Percentiles rank a stretch among this genome's conserved stretches.
Evolutionary conservation across 2,113 vertebrate genomes (phyloP).

Genomic region (Sceloporus tristichus): DNA sequence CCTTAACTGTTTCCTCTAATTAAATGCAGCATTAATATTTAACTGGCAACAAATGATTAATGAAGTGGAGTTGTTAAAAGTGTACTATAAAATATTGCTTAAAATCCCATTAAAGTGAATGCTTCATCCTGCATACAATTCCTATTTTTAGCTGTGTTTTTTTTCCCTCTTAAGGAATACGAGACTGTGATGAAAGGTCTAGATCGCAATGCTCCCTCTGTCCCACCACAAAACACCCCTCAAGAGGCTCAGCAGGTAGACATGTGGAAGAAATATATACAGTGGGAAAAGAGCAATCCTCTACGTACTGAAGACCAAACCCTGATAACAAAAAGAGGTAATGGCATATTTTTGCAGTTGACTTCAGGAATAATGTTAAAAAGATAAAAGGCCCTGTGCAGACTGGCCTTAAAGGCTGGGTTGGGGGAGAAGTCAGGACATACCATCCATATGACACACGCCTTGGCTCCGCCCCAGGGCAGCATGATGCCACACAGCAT

Average conservation of each 20-base stretch:
- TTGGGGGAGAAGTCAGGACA: too few relatives aligned
- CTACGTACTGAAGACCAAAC: slow-evolving; percentile 98
- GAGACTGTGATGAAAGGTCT: slow-evolving; percentile 99
- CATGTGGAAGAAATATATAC: slow-evolving; percentile 99
- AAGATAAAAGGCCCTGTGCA: not conserved
- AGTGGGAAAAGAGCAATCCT: slow-evolving; percentile 99
- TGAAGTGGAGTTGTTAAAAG: not conserved
- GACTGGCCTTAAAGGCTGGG: too few relatives aligned
- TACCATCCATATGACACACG: too few relatives aligned
- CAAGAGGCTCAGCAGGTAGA: slow-evolving; percentile 99
- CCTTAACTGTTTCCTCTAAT: not conserved
- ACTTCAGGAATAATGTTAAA: not conserved
- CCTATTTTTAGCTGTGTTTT: not conserved
- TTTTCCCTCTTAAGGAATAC: slow-evolving; percentile 86
- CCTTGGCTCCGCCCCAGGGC: too few relatives aligned
- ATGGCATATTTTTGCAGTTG: not conserved
- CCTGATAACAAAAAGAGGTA: slow-evolving; percentile 99
- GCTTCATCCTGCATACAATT: not conserved
- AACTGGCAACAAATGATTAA: not conserved
- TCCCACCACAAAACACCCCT: slow-evolving; percentile 97
- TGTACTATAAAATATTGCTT: not conserved
- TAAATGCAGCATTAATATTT: not conserved
- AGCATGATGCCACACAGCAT: too few relatives aligned
- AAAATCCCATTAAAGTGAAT: not conserved
- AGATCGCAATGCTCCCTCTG: slow-evolving; percentile 96